phyloP scores from a whole-genome alignment of 2,113 vertebrate genomes.

The Caretta caretta region DNA sequence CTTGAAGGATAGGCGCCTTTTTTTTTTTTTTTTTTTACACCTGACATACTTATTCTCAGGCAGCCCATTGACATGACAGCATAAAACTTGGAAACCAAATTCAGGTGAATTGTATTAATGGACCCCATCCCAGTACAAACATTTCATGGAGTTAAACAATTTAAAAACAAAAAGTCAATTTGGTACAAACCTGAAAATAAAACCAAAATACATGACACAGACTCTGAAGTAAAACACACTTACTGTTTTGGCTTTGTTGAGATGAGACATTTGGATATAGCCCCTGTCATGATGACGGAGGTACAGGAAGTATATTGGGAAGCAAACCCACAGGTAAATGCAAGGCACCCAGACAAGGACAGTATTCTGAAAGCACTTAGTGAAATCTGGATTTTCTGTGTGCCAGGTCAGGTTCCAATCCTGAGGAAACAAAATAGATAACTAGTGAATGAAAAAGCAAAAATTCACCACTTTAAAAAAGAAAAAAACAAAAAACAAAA shows the following conservation, averaged over 20 bases:
- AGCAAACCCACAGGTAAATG: constrained; percentile 89
- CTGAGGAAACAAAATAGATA: constrained; percentile 65
- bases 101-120: rapidly evolving
- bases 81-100: background rate
- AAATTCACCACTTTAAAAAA: background rate
- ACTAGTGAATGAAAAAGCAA: background rate
- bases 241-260: constrained; percentile 96
- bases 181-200: background rate
- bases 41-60: background rate
- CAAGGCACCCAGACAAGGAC: constrained; percentile 93
- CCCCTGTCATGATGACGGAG: constrained; percentile 85
- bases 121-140: background rate
- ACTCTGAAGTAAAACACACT: background rate
- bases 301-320: constrained; percentile 88
- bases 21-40: background rate
- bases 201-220: rapidly evolving
- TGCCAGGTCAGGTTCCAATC: constrained; percentile 94
- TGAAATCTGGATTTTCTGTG: constrained; percentile 89
- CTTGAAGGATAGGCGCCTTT: background rate
- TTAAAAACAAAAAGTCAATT: rapidly evolving
- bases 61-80: background rate
- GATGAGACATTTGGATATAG: constrained; percentile 93
- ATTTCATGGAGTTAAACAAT: background rate
- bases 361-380: constrained; percentile 94
- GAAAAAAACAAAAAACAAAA: too few species aligned